phyloP scores from a whole-genome alignment of 2,113 vertebrate genomes.

The Pongo abelii region DNA sequence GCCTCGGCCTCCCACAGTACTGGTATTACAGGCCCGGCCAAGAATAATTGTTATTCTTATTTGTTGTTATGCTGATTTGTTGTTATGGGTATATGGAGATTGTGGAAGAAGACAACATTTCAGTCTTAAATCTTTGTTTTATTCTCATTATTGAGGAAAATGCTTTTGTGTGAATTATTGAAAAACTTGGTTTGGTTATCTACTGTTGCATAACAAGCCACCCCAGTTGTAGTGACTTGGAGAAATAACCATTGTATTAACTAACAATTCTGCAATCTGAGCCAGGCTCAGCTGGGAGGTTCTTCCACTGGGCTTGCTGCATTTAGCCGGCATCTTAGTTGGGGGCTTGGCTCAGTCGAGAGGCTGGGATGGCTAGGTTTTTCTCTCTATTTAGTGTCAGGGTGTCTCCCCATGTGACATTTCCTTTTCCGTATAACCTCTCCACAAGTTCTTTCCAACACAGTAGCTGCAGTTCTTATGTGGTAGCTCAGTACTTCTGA shows the following conservation, averaged over 20 bases:
- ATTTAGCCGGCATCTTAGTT: neutral
- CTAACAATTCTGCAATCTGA: neutral
- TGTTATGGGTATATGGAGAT: neutral
- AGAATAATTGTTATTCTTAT: neutral
- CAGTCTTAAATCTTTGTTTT: neutral
- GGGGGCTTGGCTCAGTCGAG: neutral
- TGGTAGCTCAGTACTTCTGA: neutral
- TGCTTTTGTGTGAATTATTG: neutral
- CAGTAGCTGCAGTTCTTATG: neutral
- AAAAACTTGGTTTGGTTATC: neutral
- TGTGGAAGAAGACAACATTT: neutral
- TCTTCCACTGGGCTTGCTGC: neutral
- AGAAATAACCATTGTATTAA: neutral
- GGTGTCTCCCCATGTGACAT: neutral
- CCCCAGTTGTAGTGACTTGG: neutral
- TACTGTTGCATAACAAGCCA: neutral
- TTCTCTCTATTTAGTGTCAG: neutral
- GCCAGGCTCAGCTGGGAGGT: neutral
- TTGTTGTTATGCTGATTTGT: neutral
- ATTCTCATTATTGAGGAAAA: neutral
- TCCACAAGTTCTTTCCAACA: neutral
- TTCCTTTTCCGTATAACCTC: neutral
- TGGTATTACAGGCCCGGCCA: too few relatives aligned
- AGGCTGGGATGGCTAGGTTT: neutral
- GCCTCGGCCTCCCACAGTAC: too few relatives aligned